Conservation (phyloP, 2,113 vertebrate species). For the Clarias magur region DNA sequence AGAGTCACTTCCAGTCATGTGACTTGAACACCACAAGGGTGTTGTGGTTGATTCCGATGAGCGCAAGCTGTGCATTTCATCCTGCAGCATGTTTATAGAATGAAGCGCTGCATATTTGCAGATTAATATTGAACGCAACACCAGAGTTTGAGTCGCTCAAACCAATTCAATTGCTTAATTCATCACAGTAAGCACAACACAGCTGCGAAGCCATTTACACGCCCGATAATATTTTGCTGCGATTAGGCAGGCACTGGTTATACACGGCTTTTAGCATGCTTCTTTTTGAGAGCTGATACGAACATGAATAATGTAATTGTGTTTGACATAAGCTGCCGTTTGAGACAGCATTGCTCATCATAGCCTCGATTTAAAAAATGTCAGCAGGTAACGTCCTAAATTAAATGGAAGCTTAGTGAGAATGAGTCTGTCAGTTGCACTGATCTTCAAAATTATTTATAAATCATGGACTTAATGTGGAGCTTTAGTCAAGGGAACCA, state of each 20-base stretch:
- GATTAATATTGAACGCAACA: slow-evolving; percentile 8
- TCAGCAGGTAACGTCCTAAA: slow-evolving; percentile 17
- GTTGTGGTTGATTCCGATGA: slow-evolving; percentile 14
- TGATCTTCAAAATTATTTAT: slow-evolving; percentile 18
- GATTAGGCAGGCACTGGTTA: slow-evolving; percentile 34
- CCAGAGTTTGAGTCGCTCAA: slow-evolving; percentile 24
- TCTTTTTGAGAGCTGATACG: slow-evolving; percentile 33
- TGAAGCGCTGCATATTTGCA: slow-evolving; percentile 5
- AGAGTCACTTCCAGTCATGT: slow-evolving; percentile 12
- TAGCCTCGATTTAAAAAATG: slow-evolving; percentile 23
- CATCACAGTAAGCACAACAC: slow-evolving; percentile 41
- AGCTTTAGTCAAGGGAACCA: background rate
- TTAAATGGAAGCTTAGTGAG: slow-evolving; percentile 1
- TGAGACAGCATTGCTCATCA: slow-evolving; percentile 9
- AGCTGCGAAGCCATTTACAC: slow-evolving; percentile 29
- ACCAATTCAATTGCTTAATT: slow-evolving; percentile 35
- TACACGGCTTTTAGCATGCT: slow-evolving; percentile 34
- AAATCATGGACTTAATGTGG: background rate
- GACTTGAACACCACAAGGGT: slow-evolving; percentile 16
- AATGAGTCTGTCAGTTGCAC: slow-evolving; percentile 10
- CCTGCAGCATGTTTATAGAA: slow-evolving; percentile 4
- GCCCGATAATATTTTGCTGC: slow-evolving; percentile 33
- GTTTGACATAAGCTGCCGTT: slow-evolving; percentile 27
- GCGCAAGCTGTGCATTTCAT: slow-evolving; percentile 4
- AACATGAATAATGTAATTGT: slow-evolving; percentile 26